Base-by-base conservation (phyloP, 2,888 invertebrate genomes). In the Cerastis rubricosa region DNA sequence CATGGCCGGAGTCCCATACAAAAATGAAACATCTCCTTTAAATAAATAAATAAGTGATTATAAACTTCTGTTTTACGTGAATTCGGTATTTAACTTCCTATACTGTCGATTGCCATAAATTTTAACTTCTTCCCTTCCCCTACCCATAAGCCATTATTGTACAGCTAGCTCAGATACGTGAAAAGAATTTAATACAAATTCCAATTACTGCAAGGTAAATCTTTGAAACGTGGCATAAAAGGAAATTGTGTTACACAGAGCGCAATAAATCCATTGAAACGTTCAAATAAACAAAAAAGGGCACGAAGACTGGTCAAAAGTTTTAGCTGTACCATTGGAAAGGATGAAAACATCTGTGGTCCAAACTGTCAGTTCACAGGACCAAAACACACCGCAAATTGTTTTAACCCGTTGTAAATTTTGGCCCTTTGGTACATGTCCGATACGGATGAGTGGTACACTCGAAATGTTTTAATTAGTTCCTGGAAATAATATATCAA, bases 341-440 rank as follows among this genome's bases (percentile, higher is more conserved):
- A 76, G 83, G 87, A 85, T 87, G 81, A 81, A 88, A 85, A 84
- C 85, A 78, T 86, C 74, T 84, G 88, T 81, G 87, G 82, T 78
- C 69, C 65, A 47, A 74, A 77, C 75, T 80, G 88, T 77, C 89
- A 85, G 82, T 79, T 80, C 72, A 68, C 80, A 86, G 72, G 78
- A 78, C 83, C 81, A 77, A 72, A 83, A 87, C 85, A 84, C 75
- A 79, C 84, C 88, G 73, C 87, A 86, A 89, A 90, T 89, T 88
- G 87, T 89, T 89, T 79, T 61, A 81, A 76, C 68, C 80, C 78
- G 40, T 74, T 68, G 83, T 87, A 87, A 84, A 85, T 85, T 76
- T 83, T 68, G 75, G n/a, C 49, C 75, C 72, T 87, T 83, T 35
- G 54, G 57, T 40, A 57, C 25, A 80, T 47, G 61, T 63, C 57